A percentile compares a stretch with the other conserved stretches of the same genome.
Conservation (phyloP, 2,888 invertebrate genomes). For the Apeira syringaria region DNA sequence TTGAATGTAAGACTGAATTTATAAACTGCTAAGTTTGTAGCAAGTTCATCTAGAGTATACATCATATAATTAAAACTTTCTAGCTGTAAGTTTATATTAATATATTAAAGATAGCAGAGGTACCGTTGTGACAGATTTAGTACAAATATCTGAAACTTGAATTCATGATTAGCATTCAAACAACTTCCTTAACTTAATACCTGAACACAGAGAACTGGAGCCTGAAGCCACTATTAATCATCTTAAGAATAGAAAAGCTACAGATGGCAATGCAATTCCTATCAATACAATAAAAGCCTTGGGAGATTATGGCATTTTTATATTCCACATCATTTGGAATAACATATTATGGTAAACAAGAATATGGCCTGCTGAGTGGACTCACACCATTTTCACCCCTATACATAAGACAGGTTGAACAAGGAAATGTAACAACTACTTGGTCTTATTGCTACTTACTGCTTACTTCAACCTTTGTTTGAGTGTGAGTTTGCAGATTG, state of each 20-base stretch:
- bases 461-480: too few species aligned
- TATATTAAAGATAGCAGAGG: not conserved
- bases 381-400: constrained; percentile 21
- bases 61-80: too few species aligned
- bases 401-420: constrained; percentile 29
- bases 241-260: constrained; percentile 12
- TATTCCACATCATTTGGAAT: constrained; percentile 11
- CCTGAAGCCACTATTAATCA: constrained; percentile 10
- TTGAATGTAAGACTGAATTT: too few species aligned
- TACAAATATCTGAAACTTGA: not conserved
- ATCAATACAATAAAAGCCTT: constrained; percentile 20
- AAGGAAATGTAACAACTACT: constrained; percentile 25
- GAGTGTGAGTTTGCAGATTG: too few species aligned
- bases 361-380: constrained; percentile 26
- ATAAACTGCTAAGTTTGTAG: too few species aligned
- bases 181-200: too few species aligned
- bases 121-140: not conserved
- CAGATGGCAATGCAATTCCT: constrained; percentile 13
- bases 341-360: constrained; percentile 24
- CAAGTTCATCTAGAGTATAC: too few species aligned
- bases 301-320: constrained; percentile 15
- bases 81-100: too few species aligned
- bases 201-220: not conserved
- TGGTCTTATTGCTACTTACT: constrained; percentile 25
- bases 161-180: too few species aligned